Conservation (phyloP, 1,140 invertebrate species). For the Phymorhynchus buccinoides region DNA sequence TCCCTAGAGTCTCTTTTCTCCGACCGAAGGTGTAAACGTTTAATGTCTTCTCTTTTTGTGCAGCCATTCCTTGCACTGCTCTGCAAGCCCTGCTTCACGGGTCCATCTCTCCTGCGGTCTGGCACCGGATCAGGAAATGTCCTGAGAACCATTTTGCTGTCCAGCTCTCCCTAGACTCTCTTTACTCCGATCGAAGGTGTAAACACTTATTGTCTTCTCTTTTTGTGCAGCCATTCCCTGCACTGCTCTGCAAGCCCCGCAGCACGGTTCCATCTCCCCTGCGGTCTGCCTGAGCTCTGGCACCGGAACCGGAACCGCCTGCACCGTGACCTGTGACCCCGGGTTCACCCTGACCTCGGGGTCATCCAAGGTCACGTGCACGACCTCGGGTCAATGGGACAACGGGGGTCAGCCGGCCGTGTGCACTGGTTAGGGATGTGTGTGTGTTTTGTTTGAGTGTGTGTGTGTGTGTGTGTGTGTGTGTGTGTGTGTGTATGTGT, state of each 20-base stretch:
- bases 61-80: no score
- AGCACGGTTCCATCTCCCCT: neutral
- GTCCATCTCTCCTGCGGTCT: no score
- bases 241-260: neutral
- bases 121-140: no score
- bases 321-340: slow-evolving; percentile 52
- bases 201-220: no score
- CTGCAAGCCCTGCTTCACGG: no score
- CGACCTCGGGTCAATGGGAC: neutral
- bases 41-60: no score
- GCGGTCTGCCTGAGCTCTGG: neutral
- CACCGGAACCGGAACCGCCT: slow-evolving; percentile 40
- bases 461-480: slow-evolving; percentile 16
- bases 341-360: slow-evolving; percentile 50
- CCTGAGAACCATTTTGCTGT: no score
- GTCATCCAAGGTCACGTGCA: neutral
- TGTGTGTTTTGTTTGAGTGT: neutral
- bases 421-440: slow-evolving; percentile 11
- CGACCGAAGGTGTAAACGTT: no score
- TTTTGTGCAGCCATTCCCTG: neutral
- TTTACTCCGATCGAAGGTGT: no score
- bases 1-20: no score
- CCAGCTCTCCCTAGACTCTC: no score
- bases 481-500: neutral
- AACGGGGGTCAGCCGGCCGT: neutral